Evolutionary conservation across 2,797 vertebrate genomes (phyloP).

Genomic region (Chromis chromis): DNA sequence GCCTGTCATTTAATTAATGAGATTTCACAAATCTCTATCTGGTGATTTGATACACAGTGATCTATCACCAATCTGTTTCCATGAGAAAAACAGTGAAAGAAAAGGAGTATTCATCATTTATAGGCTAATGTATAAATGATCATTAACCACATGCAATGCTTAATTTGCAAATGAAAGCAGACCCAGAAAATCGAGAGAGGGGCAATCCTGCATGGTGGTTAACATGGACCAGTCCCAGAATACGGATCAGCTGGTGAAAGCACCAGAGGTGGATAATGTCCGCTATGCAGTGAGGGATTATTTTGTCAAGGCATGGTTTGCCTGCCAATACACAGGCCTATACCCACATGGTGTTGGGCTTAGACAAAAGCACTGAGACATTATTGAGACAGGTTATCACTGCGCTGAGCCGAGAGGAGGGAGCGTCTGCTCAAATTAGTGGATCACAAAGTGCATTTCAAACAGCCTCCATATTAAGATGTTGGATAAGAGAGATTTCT

Average conservation of each 20-base stretch:
- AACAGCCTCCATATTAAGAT: conserved; percentile 35
- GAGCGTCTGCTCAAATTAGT: conserved; percentile 47
- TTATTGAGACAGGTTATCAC: conserved; percentile 67
- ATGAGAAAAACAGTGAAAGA: conserved; percentile 25
- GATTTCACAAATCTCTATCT: conserved; percentile 58
- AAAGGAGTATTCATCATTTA: conserved; percentile 49
- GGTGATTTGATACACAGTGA: conserved; percentile 57
- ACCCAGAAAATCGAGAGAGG: conserved; percentile 42
- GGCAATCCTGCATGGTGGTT: conserved; percentile 50
- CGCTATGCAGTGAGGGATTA: conserved; percentile 72
- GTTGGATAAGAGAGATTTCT: conserved; percentile 8
- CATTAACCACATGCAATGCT: conserved; percentile 55
- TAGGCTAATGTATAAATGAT: conserved; percentile 46
- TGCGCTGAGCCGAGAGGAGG: conserved; percentile 37
- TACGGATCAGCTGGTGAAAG: conserved; percentile 64
- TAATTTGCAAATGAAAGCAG: conserved; percentile 53
- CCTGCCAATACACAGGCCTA: conserved; percentile 68
- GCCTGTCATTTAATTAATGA: conserved; percentile 54
- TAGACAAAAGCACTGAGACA: conserved; percentile 65
- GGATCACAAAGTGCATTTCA: conserved; percentile 49
- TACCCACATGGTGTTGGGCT: conserved; percentile 58
- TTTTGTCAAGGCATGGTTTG: conserved; percentile 73
- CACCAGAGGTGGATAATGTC: conserved; percentile 71
- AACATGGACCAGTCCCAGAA: conserved; percentile 60
- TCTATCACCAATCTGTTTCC: conserved; percentile 52